Evolutionary conservation across 2,113 vertebrate genomes (phyloP).

Genomic region (Leucopsar rothschildi): DNA sequence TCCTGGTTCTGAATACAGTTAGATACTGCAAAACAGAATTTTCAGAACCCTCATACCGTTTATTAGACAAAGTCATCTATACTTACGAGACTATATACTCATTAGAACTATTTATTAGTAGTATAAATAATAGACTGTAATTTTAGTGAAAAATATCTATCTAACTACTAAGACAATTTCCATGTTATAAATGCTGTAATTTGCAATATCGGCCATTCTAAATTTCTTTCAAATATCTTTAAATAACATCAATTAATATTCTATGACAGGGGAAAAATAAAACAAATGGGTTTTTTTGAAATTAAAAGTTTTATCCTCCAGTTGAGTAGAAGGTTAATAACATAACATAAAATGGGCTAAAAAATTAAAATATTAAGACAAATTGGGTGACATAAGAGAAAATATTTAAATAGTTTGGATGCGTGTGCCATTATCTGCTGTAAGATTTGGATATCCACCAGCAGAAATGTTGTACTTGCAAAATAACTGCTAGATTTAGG

Average conservation of each 20-base stretch:
- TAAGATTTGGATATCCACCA: neutral
- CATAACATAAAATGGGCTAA: neutral
- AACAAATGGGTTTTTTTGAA: neutral
- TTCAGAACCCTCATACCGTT: neutral
- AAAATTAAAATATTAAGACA: neutral
- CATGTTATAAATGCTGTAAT: neutral
- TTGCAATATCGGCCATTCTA: neutral
- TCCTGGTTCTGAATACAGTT: neutral
- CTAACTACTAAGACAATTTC: neutral
- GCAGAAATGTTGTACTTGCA: neutral
- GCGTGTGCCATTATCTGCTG: neutral
- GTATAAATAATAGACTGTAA: slow-evolving; percentile 5
- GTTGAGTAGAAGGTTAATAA: neutral
- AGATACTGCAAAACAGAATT: neutral
- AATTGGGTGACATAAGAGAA: neutral
- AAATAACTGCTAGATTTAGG: neutral
- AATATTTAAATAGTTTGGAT: neutral
- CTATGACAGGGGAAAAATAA: neutral
- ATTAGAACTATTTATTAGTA: slow-evolving; percentile 22
- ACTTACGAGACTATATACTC: neutral
- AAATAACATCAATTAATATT: slow-evolving; percentile 11
- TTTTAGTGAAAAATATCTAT: slow-evolving; percentile 47
- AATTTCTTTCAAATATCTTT: neutral
- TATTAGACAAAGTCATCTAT: neutral
- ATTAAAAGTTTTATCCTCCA: neutral